A percentile compares a stretch with the other conserved stretches of the same genome.
phyloP scores from a whole-genome alignment of 2,113 vertebrate species.

The Sylvia atricapilla region DNA sequence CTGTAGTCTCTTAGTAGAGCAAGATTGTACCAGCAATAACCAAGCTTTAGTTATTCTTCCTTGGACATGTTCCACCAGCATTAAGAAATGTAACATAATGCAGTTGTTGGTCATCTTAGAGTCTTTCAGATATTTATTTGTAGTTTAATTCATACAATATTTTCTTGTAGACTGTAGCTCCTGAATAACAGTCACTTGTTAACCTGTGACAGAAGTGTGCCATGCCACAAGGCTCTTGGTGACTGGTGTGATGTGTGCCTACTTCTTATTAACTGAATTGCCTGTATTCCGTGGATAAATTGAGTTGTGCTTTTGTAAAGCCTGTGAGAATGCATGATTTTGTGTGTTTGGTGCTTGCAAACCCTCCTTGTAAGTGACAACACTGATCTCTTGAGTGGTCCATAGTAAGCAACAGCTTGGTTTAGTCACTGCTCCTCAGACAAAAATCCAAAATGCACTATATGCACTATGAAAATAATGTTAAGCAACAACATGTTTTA shows the following conservation, averaged over 20 bases:
- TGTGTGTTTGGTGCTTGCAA: neutral
- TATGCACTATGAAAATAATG: neutral
- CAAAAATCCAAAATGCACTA: neutral
- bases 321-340: neutral
- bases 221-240: neutral
- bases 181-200: neutral
- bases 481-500: neutral
- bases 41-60: neutral
- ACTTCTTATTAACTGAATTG: neutral
- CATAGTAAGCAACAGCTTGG: neutral
- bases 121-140: neutral
- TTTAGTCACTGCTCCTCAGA: neutral
- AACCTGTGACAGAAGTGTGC: neutral
- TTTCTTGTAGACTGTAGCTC: neutral
- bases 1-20: neutral
- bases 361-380: neutral
- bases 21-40: neutral
- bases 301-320: neutral
- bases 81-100: neutral
- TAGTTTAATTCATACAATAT: neutral
- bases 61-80: neutral
- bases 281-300: neutral
- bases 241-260: neutral
- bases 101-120: neutral
- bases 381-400: neutral